These are phyloP conservation scores for Mormyrops attenuatus DNA, from an alignment of 2,797 vertebrate species.

Conservation along the genomic window DNA sequence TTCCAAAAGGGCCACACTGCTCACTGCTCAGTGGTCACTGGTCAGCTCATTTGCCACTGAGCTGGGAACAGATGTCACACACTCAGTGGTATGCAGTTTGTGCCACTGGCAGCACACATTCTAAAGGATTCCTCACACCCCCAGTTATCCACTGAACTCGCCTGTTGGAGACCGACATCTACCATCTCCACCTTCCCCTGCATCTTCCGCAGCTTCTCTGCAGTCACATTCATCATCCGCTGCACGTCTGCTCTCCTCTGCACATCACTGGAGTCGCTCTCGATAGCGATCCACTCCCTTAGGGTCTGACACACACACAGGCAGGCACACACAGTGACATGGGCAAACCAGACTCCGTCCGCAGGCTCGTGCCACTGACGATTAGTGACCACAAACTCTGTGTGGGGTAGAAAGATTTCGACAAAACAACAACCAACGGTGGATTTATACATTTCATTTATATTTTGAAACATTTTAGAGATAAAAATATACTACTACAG, in stretches of 20 bases:
- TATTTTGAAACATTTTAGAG: not conserved
- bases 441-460: not conserved
- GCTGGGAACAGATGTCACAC: not conserved
- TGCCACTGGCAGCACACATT: not conserved
- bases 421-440: not conserved
- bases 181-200: slow-evolving; percentile 56
- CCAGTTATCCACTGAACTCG: slow-evolving; percentile 30
- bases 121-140: not conserved
- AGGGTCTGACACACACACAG: slow-evolving; percentile 46
- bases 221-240: slow-evolving; percentile 61
- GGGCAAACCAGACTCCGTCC: not conserved
- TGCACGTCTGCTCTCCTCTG: slow-evolving; percentile 55
- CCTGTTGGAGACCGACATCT: slow-evolving; percentile 61
- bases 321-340: not conserved
- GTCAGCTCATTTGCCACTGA: not conserved
- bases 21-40: not conserved
- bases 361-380: no score
- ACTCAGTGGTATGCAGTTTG: not conserved
- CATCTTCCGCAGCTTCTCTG: slow-evolving; percentile 57
- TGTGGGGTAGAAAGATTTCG: not conserved
- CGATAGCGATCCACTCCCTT: slow-evolving; percentile 61
- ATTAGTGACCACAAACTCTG: not conserved
- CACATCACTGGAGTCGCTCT: slow-evolving; percentile 67
- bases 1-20: not conserved
- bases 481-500: not conserved